Percentiles rank a stretch among this genome's conserved stretches.
Conservation (phyloP, 2,888 invertebrate species). For the Rotaria macrura region DNA sequence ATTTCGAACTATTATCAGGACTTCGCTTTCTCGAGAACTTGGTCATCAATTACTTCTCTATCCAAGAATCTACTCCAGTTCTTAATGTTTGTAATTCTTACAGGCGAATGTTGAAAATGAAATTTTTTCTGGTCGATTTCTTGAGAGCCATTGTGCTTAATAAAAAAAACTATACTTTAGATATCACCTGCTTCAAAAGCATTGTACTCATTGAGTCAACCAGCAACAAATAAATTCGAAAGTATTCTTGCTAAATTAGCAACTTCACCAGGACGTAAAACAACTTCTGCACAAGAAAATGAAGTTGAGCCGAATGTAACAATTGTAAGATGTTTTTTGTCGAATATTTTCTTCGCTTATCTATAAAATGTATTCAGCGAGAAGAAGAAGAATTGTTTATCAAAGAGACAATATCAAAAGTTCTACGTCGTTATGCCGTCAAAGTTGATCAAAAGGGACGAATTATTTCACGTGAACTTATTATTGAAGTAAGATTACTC, state of each 20-base stretch:
- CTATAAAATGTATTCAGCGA: not conserved
- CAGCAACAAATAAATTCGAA: not conserved
- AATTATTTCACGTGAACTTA: not conserved
- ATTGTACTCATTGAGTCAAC: not conserved
- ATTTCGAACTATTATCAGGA: too few relatives aligned
- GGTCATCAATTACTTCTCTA: too few relatives aligned
- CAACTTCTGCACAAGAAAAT: not conserved
- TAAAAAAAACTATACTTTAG: not conserved
- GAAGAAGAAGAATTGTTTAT: constrained; percentile 2
- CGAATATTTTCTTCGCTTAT: not conserved
- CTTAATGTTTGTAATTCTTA: too few relatives aligned
- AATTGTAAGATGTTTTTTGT: not conserved
- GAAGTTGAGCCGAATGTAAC: not conserved
- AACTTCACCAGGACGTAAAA: too few relatives aligned
- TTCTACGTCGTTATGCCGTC: not conserved
- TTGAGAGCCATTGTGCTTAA: not conserved
- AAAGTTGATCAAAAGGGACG: not conserved
- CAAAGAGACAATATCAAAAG: not conserved
- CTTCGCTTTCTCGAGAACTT: too few relatives aligned
- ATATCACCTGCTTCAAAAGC: not conserved
- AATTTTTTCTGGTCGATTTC: too few relatives aligned
- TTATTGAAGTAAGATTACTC: not conserved
- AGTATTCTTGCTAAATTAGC: not conserved
- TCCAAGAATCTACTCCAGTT: too few relatives aligned
- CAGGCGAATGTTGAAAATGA: too few relatives aligned